phyloP scores from a whole-genome alignment of 2,888 invertebrate species.

The Melinopterus prodromus region DNA sequence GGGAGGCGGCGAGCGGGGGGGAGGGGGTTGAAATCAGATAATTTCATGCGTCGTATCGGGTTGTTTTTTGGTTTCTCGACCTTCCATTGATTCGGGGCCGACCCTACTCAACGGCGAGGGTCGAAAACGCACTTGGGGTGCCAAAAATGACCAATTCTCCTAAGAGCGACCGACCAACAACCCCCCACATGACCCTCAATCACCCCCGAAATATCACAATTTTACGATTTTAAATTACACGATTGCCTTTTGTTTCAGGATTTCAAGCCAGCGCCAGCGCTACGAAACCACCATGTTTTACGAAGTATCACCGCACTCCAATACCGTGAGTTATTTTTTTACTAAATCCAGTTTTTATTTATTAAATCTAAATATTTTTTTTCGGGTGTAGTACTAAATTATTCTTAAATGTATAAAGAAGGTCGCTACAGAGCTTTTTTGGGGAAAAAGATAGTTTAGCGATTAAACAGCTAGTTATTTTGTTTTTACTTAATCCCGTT shows the following conservation, averaged over 20 bases:
- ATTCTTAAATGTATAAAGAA: background rate
- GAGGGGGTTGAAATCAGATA: background rate
- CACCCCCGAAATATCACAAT: background rate
- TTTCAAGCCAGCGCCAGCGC: background rate
- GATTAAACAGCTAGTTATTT: background rate
- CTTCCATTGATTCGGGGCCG: constrained; percentile 4
- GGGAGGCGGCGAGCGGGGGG: background rate
- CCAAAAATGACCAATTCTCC: constrained; percentile 4
- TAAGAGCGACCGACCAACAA: background rate
- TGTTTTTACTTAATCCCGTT: background rate
- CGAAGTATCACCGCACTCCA: background rate
- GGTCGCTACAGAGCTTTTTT: background rate
- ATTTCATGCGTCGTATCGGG: background rate
- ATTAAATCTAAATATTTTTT: background rate
- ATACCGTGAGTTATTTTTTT: background rate
- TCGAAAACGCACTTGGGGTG: background rate
- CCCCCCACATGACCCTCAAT: background rate
- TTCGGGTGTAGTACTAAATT: background rate
- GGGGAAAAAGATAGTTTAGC: background rate
- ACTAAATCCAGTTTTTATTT: background rate
- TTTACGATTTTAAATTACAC: constrained; percentile 4
- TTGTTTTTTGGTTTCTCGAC: constrained; percentile 4
- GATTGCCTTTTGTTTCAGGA: constrained; percentile 4
- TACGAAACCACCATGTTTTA: background rate
- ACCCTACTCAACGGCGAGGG: background rate